Evolutionary conservation across 2,797 vertebrate genomes (phyloP).

Genomic region (Cottoperca gobio): DNA sequence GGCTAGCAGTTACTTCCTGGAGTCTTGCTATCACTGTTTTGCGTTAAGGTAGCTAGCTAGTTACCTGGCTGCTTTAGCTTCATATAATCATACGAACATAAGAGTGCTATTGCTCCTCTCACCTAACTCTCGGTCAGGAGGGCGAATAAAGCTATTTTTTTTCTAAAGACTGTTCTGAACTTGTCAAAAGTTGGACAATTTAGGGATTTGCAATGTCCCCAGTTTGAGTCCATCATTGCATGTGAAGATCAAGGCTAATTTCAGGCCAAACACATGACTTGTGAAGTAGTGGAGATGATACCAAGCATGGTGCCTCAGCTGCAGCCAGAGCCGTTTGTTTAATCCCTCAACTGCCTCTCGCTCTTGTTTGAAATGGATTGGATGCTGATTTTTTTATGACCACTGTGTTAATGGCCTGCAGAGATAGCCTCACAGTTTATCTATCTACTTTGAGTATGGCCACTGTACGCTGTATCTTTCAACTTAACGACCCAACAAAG

Average conservation of each 20-base stretch:
- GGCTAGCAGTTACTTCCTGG: neutral
- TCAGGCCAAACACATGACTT: conserved; percentile 15
- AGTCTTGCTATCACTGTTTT: neutral
- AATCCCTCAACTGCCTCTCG: conserved; percentile 28
- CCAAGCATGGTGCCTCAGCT: conserved; percentile 4
- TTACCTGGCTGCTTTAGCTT: neutral
- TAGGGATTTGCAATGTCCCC: neutral
- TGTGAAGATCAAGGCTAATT: neutral
- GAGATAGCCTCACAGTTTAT: conserved; percentile 29
- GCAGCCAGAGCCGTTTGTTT: conserved; percentile 31
- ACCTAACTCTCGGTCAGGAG: too few species aligned
- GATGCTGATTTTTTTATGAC: conserved; percentile 23
- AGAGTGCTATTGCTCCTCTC: neutral
- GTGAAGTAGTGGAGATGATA: neutral
- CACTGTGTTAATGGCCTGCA: conserved; percentile 34
- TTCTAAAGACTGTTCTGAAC: neutral
- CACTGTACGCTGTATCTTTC: conserved; percentile 17
- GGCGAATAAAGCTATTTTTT: neutral
- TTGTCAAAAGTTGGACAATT: neutral
- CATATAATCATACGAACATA: neutral
- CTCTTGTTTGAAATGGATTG: conserved; percentile 37
- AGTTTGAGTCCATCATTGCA: neutral
- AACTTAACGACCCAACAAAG: conserved; percentile 38
- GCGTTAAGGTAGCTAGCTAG: neutral
- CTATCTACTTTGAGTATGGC: conserved; percentile 33